Conservation (phyloP, 1,140 invertebrate genomes). For the Drosophila ironensis region DNA sequence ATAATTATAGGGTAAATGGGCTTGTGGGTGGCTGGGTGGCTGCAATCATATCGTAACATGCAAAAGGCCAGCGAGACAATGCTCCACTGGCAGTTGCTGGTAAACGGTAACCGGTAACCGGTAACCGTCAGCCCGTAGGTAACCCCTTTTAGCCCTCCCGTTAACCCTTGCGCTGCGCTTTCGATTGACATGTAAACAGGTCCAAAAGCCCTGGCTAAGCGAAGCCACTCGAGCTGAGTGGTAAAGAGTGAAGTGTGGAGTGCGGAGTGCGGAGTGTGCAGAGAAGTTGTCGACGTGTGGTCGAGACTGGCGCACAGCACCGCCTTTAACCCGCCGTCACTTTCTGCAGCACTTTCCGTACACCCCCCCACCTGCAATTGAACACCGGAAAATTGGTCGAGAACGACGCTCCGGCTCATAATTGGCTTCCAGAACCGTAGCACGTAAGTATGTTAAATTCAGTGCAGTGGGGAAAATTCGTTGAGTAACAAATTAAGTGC, state of each 20-base stretch:
- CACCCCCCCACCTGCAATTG: constrained; percentile 24
- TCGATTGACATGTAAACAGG: constrained; percentile 44
- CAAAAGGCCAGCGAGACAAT: constrained; percentile 35
- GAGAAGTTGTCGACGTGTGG: constrained; percentile 30
- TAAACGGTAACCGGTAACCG: no score
- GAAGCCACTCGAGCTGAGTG: constrained; percentile 24
- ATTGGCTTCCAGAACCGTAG: constrained; percentile 15
- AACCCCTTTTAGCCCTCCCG: constrained; percentile 10
- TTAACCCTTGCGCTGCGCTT: neutral
- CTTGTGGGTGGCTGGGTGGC: neutral
- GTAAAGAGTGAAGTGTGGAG: no score
- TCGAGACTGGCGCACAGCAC: neutral
- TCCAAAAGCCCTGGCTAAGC: constrained; percentile 18
- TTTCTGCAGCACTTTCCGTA: neutral
- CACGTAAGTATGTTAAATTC: constrained; percentile 2
- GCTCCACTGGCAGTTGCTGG: no score
- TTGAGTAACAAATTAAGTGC: neutral
- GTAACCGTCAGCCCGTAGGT: neutral
- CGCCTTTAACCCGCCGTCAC: neutral
- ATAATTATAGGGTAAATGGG: no score
- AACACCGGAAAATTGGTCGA: constrained; percentile 26
- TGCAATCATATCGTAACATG: constrained; percentile 59
- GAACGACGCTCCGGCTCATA: constrained; percentile 18
- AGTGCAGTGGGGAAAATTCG: neutral
- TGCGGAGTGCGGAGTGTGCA: no score